A percentile compares a stretch with the other conserved stretches of the same genome.
Evolutionary conservation across 2,888 invertebrate genomes (phyloP).

Genomic region (Pardosa pseudoannulata): DNA sequence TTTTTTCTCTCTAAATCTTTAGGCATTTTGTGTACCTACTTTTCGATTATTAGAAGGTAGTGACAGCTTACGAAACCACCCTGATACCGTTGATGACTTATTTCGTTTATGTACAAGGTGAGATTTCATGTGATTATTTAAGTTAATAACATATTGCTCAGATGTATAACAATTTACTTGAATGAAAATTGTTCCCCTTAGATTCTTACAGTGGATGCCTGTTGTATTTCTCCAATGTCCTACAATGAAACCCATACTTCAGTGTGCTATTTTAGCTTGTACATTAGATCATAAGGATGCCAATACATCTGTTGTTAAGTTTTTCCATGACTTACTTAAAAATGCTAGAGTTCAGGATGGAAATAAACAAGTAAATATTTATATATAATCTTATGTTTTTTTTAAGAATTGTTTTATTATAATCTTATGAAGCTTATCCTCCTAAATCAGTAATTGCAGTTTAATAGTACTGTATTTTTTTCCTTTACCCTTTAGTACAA

Average conservation of each 20-base stretch:
- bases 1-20: conserved; percentile 29
- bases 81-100: conserved; percentile 98
- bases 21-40: conserved; percentile 79
- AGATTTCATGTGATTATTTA: not conserved
- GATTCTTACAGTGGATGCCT: conserved; percentile 92
- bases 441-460: too few relatives aligned
- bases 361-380: conserved; percentile 42
- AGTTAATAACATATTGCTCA: too few relatives aligned
- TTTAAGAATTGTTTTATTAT: too few relatives aligned
- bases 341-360: conserved; percentile 77
- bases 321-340: conserved; percentile 89
- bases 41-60: conserved; percentile 85
- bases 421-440: too few relatives aligned
- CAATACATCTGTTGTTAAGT: conserved; percentile 96
- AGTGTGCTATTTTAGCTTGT: conserved; percentile 89
- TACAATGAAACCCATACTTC: conserved; percentile 85
- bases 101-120: conserved; percentile 87
- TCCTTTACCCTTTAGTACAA: too few relatives aligned
- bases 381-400: too few relatives aligned
- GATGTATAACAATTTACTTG: not conserved
- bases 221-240: conserved; percentile 87
- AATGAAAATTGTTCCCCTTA: conserved; percentile 77
- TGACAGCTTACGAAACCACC: conserved; percentile 91
- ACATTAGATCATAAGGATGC: conserved; percentile 95
- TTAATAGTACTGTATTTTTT: too few relatives aligned